phyloP scores from a whole-genome alignment of 2,113 vertebrate genomes.

The Chamaetylas fuelleborni region DNA sequence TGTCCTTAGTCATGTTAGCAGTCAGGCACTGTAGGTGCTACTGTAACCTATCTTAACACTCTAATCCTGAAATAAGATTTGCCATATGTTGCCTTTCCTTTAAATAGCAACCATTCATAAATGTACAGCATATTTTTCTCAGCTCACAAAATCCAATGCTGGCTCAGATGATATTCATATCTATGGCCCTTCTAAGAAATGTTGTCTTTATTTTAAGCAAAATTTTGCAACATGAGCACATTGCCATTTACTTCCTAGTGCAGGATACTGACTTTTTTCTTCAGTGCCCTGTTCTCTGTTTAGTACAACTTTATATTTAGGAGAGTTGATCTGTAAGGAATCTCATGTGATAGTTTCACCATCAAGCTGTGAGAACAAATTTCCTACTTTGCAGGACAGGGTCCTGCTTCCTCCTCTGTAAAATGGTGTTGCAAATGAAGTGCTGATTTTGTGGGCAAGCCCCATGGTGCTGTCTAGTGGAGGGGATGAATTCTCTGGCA shows the following conservation, averaged over 20 bases:
- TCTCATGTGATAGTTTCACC: neutral
- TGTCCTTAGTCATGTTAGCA: neutral
- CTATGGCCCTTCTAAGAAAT: neutral
- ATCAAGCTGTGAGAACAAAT: neutral
- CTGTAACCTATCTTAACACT: neutral
- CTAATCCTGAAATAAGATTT: neutral
- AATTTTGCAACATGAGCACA: neutral
- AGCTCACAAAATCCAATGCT: neutral
- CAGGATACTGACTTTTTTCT: neutral
- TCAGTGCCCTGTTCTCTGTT: neutral
- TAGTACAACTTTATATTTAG: neutral
- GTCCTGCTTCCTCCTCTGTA: neutral
- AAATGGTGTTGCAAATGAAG: neutral
- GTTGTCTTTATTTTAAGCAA: neutral
- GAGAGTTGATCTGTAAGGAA: neutral
- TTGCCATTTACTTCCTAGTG: neutral
- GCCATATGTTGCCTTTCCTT: neutral
- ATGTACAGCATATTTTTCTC: neutral
- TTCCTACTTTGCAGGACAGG: neutral
- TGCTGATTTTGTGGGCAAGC: neutral
- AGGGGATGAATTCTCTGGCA: neutral
- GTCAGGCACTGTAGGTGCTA: neutral
- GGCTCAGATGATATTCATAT: neutral
- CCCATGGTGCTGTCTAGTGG: neutral
- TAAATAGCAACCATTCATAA: constrained; percentile 19